Conservation (phyloP, 2,888 invertebrate species). For the Callinectes sapidus region DNA sequence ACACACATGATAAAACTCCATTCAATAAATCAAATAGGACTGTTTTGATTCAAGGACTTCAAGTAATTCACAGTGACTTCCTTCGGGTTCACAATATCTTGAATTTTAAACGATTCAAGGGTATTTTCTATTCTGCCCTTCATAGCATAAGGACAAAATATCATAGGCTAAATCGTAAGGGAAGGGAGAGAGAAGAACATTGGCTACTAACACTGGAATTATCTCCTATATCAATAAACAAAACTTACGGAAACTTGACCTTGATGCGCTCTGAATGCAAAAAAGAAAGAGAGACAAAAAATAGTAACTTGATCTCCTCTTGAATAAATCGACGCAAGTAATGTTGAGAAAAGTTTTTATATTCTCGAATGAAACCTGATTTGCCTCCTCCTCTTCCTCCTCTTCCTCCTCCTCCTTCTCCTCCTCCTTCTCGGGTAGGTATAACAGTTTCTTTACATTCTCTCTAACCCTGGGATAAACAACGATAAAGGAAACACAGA, state of each 20-base stretch:
- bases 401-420: background rate
- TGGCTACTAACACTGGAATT: conserved; percentile 6
- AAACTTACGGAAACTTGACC: background rate
- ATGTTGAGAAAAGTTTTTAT: background rate
- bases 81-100: background rate
- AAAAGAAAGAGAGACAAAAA: background rate
- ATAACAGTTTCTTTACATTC: background rate
- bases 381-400: background rate
- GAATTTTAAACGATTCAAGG: background rate
- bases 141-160: background rate
- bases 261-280: background rate
- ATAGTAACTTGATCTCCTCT: conserved; percentile 1
- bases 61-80: background rate
- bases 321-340: background rate
- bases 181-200: background rate
- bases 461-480: background rate
- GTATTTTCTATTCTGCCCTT: background rate
- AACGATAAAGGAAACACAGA: background rate
- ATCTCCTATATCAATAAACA: background rate
- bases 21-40: background rate
- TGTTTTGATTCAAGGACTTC: background rate
- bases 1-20: background rate
- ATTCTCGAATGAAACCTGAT: background rate
- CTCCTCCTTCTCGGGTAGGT: background rate
- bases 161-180: background rate